Base-by-base conservation (phyloP, 2,888 invertebrate species). In the Stomorhina lunata region DNA sequence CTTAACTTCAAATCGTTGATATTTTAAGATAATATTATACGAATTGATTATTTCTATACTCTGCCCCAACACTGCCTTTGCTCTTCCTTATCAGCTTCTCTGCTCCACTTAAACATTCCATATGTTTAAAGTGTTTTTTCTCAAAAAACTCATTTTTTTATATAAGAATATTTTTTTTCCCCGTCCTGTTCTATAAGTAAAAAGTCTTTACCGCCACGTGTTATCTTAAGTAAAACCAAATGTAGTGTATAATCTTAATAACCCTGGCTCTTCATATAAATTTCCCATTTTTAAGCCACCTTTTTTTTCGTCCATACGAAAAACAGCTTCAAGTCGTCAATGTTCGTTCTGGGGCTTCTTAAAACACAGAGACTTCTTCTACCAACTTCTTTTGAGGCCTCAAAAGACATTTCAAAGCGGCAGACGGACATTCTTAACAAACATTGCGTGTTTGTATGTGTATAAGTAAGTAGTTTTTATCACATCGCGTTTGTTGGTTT, bases 221-320 rank as follows among this genome's bases (percentile, higher is more conserved):
- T 88, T 88, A 88, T 89, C 88, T 88, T 86, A 86, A 88, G 87
- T 87, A 87, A 86, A 87, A 86, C 80, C 87, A 85, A 82, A 81
- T 84, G 78, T 81, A 76, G 75, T 82, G 83, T 73, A 73, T 81
- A 84, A 84, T 80, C 66, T 82, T 77, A 82, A 84, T 84, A 73
- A 66, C 76, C 57, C 78, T 50, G 78, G 61, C 75, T 80, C 66
- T 71, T 77, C 75, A 75, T 68, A 73, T 75, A 83, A 80, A 80
- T 83, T 83, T 80, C 40, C 48, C 65, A 69, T 72, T 76, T 83
- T 65, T 48, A 48, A 75, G 53, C 68, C 82, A 71, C 84, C 79
- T 85, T 75, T 78, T 71, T 40, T 22, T 40, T 61, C 37, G 15
- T 66, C 57, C n/a, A n/a, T n/a, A n/a, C n/a, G n/a, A n/a, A n/a